Base-by-base conservation (phyloP, 2,888 invertebrate species). In the Chalcosyrphus nemorum region DNA sequence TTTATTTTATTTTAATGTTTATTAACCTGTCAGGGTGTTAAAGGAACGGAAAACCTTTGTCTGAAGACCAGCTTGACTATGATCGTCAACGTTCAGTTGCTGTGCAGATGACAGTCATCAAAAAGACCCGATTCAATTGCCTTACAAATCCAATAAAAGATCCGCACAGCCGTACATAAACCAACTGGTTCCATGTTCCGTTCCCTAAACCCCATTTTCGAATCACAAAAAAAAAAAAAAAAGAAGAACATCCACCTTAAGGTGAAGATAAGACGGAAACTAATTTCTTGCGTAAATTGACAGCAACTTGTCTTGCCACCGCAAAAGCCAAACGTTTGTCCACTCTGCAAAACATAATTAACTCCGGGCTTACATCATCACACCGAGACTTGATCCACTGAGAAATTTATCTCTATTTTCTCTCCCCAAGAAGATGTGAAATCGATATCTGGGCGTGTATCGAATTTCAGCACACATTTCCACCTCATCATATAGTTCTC, bases 311-410 rank as follows among this genome's bases (percentile, higher is more conserved):
- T 63, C 74, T 24, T 59, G 43, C 32, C 19, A 47, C 32, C 15
- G 15, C 21, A 32, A n/a, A 21, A 13, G 3, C 32, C 54, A 38
- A 52, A 54, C 61, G 43, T n/a, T 54, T 70, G 76, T 77, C 76
- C 68, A n/a, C 76, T 61, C 70, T 68, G 54, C n/a, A 61, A 21
- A 59, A 27, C 52, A 66, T 77, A 77, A 77, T 77, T 45, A 77
- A 77, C 68, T 77, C 61, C 72, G 35, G n/a, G 52, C 43, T 66
- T 59, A 38, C 52, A 68, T 74, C 74, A 80, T 61, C 50, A 68
- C 38, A 63, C 65, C 74, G 74, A 81, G 76, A 81, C 81, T 59
- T 81, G 81, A 81, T 81, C 76, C 71, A 65, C 81, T 81, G 76
- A 81, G 81, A 81, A 81, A 59, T 66, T n/a, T 65, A 81, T 81